A percentile compares a stretch with the other conserved stretches of the same genome.
These are phyloP conservation scores for Xylota segnis DNA, from an alignment of 2,888 invertebrate genomes.

Conservation along the genomic window DNA sequence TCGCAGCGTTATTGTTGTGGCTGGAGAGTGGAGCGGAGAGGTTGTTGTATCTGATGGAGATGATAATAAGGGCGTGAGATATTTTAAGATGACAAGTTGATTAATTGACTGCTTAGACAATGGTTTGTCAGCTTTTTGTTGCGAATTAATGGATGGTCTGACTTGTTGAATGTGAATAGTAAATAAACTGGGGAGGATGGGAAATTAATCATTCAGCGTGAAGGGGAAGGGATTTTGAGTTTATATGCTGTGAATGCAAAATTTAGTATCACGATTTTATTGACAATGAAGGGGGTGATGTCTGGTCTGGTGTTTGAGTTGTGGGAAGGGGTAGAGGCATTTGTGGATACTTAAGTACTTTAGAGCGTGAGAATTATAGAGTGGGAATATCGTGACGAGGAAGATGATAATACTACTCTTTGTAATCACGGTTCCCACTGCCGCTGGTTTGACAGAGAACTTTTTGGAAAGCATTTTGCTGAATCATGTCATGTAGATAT, in stretches of 20 bases:
- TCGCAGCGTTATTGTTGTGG: background rate
- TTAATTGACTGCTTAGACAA: slow-evolving; percentile 61
- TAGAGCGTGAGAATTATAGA: background rate
- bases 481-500: no score
- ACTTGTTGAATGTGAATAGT: slow-evolving; percentile 58
- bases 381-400: no score
- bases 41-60: background rate
- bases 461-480: no score
- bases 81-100: slow-evolving; percentile 66
- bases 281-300: slow-evolving; percentile 10
- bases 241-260: background rate
- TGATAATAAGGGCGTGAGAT: slow-evolving; percentile 36
- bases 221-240: slow-evolving; percentile 4
- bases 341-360: background rate
- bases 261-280: background rate
- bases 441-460: no score
- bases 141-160: slow-evolving; percentile 30
- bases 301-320: background rate
- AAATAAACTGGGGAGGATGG: background rate
- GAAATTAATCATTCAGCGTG: slow-evolving; percentile 28
- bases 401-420: no score
- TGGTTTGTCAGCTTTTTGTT: slow-evolving; percentile 45
- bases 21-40: background rate
- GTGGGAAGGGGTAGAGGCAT: background rate
- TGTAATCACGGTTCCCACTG: no score